Evolutionary conservation across 2,113 vertebrate genomes (phyloP).

Genomic region (Emydura subglobosa): DNA sequence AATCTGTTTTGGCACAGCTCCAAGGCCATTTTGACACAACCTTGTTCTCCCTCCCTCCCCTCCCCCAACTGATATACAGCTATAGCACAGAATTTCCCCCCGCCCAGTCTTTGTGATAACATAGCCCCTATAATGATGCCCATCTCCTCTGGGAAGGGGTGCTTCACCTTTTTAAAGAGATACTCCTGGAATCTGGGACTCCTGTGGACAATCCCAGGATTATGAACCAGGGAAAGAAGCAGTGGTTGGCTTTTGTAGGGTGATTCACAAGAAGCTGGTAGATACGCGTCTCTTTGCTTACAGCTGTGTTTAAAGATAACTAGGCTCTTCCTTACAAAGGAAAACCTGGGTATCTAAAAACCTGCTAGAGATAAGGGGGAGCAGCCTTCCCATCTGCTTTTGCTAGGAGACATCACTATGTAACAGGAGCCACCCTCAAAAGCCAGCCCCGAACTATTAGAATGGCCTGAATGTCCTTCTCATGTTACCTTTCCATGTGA

Average conservation of each 20-base stretch:
- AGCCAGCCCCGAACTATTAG: neutral
- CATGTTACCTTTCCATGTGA: neutral
- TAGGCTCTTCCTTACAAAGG: neutral
- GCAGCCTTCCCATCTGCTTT: fast-evolving
- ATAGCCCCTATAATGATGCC: neutral
- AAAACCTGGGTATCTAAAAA: neutral
- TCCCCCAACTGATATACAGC: neutral
- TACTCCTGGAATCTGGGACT: neutral
- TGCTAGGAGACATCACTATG: neutral
- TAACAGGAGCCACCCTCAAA: neutral
- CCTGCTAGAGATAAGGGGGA: neutral
- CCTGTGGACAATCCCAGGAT: neutral
- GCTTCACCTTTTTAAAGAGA: neutral
- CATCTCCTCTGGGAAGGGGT: neutral
- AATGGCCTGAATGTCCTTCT: neutral
- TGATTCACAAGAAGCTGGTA: neutral
- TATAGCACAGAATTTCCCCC: neutral
- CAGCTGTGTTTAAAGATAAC: neutral
- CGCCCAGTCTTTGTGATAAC: neutral
- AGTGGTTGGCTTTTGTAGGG: neutral
- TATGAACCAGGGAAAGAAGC: neutral
- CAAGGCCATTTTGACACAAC: neutral
- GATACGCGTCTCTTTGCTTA: neutral
- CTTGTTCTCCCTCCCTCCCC: neutral
- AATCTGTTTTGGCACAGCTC: neutral